Conservation (phyloP, 1,140 invertebrate species). For the Solen grandis region DNA sequence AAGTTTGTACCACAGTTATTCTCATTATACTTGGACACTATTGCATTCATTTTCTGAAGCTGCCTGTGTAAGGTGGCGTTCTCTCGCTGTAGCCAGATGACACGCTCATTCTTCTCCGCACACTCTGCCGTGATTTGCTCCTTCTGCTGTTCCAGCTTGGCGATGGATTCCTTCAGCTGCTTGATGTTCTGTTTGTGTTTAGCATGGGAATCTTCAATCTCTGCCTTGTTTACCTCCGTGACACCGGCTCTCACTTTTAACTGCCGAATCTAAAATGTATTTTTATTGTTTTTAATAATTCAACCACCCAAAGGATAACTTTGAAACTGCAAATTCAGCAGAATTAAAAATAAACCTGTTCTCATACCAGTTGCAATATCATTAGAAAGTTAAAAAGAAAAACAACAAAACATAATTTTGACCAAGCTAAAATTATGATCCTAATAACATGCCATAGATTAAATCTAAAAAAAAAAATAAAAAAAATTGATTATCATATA, state of each 20-base stretch:
- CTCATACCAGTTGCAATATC: too few species aligned
- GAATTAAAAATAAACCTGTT: too few species aligned
- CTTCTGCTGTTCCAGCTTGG: slow-evolving; percentile 52
- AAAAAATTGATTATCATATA: too few species aligned
- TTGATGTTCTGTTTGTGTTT: slow-evolving; percentile 27
- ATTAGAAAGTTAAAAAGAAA: too few species aligned
- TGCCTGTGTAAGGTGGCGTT: slow-evolving; percentile 55
- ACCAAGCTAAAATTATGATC: too few species aligned
- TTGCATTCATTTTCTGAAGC: slow-evolving; percentile 55
- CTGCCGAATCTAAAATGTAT: slow-evolving; percentile 36
- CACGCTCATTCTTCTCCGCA: slow-evolving; percentile 52
- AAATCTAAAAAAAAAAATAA: too few species aligned
- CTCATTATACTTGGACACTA: slow-evolving; percentile 67
- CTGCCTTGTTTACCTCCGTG: slow-evolving; percentile 12
- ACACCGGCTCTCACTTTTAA: slow-evolving; percentile 41
- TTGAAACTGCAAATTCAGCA: too few species aligned
- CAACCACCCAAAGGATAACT: too few species aligned
- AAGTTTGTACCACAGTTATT: slow-evolving; percentile 61
- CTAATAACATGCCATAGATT: too few species aligned
- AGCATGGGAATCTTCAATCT: slow-evolving; percentile 27
- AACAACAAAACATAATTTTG: too few species aligned
- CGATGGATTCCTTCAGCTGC: slow-evolving; percentile 32
- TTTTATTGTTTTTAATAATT: too few species aligned
- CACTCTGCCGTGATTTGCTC: slow-evolving; percentile 13
- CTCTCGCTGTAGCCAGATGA: slow-evolving; percentile 57